Evolutionary conservation across 1,140 invertebrate species (phyloP).

Genomic region (Tetraneura akinire): DNA sequence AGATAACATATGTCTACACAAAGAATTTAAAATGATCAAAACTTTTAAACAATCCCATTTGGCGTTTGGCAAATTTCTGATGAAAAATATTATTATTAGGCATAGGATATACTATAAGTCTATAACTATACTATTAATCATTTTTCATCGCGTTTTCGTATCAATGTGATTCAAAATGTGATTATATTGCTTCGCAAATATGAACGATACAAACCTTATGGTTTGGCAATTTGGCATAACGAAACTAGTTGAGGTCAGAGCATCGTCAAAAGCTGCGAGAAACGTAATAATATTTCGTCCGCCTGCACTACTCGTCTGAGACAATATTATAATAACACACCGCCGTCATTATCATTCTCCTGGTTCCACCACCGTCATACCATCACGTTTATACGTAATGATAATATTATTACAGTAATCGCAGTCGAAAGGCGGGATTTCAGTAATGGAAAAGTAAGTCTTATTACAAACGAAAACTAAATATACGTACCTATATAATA

Average conservation of each 20-base stretch:
- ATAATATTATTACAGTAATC: slow-evolving; percentile 49
- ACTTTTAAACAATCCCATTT: too few species aligned
- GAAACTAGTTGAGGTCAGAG: neutral
- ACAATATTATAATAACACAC: slow-evolving; percentile 25
- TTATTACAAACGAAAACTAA: neutral
- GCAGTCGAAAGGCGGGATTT: neutral
- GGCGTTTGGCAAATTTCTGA: too few species aligned
- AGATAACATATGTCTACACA: too few species aligned
- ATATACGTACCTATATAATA: neutral
- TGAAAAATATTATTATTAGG: too few species aligned
- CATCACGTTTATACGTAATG: slow-evolving; percentile 30
- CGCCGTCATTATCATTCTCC: neutral
- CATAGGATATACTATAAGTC: too few species aligned
- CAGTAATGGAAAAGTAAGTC: slow-evolving; percentile 23
- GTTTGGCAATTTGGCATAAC: too few species aligned
- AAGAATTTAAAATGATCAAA: too few species aligned
- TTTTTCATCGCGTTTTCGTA: too few species aligned
- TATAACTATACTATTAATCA: too few species aligned
- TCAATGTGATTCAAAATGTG: too few species aligned
- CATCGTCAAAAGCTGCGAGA: neutral
- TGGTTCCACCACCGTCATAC: neutral
- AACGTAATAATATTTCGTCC: neutral
- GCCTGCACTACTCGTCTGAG: neutral
- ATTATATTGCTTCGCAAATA: too few species aligned
- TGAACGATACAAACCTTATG: too few species aligned